Evolutionary conservation across 2,888 invertebrate species (phyloP), one percentile per base, ranked within the genome.

Genomic region (Cheilosia grossa): DNA sequence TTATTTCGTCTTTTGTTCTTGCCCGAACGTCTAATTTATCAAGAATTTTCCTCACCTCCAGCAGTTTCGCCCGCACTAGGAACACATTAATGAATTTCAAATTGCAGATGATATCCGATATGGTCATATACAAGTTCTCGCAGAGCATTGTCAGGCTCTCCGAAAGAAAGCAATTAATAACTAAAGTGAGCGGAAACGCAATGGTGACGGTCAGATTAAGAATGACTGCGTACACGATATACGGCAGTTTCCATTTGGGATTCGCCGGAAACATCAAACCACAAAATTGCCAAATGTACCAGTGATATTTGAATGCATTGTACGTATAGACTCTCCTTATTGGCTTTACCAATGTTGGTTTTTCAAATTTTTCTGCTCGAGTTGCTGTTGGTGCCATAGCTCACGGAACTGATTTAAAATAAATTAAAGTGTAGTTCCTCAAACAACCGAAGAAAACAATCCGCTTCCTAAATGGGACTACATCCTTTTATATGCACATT

Each of bases 271-370:
- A 85, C 70, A 89, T 66, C 15, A 90, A 4, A 2, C 91, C 91
- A 6, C 87, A 75, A 4, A 88, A 4, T 19, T 87, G 87, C 89
- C 90, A 91, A 6, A 89, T 58, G 7, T 37, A n/a, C 91, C 91
- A 92, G 21, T 89, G 89, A 61, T 85, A 83, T 13, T 87, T 75
- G 49, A 91, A 88, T 1, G 91, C 90, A 6, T 73, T 67, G 74
- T 86, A 87, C 2, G 89, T 88, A 47, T 87, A 80, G 40, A 87
- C 17, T 24, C 17, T 15, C 37, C 27, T n/a, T n/a, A 13, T 13
- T 37, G 13, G 13, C 13, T 4, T 4, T 37, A 1, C 13, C 3
- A 10, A 17, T 7, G 13, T 3, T 4, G 24, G n/a, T 17, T 33
- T 49, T 30, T 33, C 33, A 17, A 15, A 4, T 15, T 19, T 17